phyloP scores from a whole-genome alignment of 2,888 invertebrate species.

The Calameuta idolon region DNA sequence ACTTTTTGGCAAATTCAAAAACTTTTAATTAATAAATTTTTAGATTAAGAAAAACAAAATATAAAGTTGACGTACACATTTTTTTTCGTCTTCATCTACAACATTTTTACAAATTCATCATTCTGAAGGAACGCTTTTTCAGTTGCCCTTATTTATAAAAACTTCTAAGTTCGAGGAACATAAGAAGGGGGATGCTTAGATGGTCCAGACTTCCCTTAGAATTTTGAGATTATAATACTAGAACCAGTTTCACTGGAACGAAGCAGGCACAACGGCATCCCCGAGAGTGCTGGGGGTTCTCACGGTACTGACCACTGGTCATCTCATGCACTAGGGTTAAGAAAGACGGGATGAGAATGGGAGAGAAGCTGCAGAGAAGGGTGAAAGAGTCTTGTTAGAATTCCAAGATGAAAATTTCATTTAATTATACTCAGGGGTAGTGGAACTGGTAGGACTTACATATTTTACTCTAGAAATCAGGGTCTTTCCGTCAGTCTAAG shows the following conservation, averaged over 20 bases:
- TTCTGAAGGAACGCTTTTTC: neutral
- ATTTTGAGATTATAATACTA: neutral
- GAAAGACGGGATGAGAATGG: neutral
- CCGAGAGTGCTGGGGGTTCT: constrained; percentile 48
- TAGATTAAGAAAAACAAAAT: neutral
- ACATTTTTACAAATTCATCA: neutral
- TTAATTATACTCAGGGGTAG: constrained; percentile 35
- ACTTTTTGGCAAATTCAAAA: neutral
- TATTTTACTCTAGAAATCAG: constrained; percentile 41
- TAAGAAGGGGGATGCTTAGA: neutral
- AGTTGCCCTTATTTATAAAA: neutral
- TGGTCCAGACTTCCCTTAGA: neutral
- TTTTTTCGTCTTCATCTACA: neutral
- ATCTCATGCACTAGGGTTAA: constrained; percentile 34
- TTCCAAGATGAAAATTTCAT: constrained; percentile 46
- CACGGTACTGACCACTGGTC: constrained; percentile 55
- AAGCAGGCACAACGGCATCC: neutral
- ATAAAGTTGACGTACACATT: neutral
- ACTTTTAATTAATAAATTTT: neutral
- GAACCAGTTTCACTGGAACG: neutral
- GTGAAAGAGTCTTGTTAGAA: constrained; percentile 20
- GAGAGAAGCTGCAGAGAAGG: neutral
- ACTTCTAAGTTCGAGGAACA: neutral
- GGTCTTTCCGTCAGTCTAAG: constrained; percentile 50
- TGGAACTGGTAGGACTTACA: constrained; percentile 48